Base-by-base conservation (phyloP, 1,140 invertebrate genomes). In the Heliothis subflexa region DNA sequence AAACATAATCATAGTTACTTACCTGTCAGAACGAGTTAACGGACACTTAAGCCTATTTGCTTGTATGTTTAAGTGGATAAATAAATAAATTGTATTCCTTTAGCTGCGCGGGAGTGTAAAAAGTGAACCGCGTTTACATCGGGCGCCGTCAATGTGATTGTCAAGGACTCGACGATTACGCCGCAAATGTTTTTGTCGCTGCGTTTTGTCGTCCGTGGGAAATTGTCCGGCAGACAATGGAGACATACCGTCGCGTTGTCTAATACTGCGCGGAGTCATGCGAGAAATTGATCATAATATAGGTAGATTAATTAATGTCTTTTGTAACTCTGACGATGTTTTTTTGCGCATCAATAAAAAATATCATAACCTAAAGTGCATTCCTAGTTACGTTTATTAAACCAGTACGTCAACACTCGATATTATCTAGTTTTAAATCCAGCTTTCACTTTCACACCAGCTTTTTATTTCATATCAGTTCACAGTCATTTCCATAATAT, bases 161-260 rank as follows among this genome's bases (percentile, higher is more conserved):
- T 64, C 79, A 74, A 81, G 79, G 75, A 81, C 75, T 61, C 25
- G 45, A 40, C 70, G 64, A 78, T 73, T 78, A 68, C 62, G 40
- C 13, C 18, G 28, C 25, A 40, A 25, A 7, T 54, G 73, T 81
- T 81, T 81, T 81, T 78, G 61, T 78, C 62, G 62, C 62, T 55
- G 45, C 28, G 40, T 61, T 62, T 55, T 70, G 55, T 62, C 66
- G 28, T 49, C 45, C 79, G 79, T 81, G 79, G 68, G 79, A 81
- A 81, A 11, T 45, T 72, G 71, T 16, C 62, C 28, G n/a, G 28
- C 16, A 59, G 47, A 81, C 79, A 78, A 78, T 78, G 71, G 61
- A 55, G 71, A 70, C 62, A 79, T 68, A 79, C 78, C 49, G 61
- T 40, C 52, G 28, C 62, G 71, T 57, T 59, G 52, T 57, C 68